phyloP scores from a whole-genome alignment of 2,888 invertebrate species.

The Coecobrya sp. region DNA sequence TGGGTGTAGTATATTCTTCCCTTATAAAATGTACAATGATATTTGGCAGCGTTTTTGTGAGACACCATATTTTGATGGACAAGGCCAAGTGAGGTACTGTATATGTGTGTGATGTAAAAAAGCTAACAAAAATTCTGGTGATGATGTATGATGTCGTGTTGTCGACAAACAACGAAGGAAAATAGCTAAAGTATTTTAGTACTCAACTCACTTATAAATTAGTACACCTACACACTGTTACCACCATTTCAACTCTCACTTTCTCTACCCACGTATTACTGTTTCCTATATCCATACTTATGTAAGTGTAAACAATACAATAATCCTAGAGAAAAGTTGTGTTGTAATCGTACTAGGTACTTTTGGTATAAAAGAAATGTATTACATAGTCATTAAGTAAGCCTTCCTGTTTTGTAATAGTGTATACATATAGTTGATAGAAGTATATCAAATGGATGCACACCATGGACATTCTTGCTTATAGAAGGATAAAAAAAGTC shows the following conservation, averaged over 20 bases:
- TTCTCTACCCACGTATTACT: no score
- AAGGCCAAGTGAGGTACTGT: neutral
- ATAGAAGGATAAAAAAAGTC: slow-evolving; percentile 35
- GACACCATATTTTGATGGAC: neutral
- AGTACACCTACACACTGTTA: no score
- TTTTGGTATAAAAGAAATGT: slow-evolving; percentile 8
- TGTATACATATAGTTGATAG: neutral
- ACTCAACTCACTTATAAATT: no score
- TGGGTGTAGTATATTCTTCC: no score
- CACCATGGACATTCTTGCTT: neutral
- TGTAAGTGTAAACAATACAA: neutral
- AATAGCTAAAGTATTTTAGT: slow-evolving; percentile 17
- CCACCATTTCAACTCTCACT: no score
- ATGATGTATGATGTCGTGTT: neutral
- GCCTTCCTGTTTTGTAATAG: slow-evolving; percentile 13
- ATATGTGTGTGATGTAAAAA: neutral
- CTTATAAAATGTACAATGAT: neutral
- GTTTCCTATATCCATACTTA: no score
- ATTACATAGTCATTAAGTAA: slow-evolving; percentile 30
- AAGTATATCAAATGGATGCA: slow-evolving; percentile 5
- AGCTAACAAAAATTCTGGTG: neutral
- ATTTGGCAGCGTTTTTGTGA: neutral
- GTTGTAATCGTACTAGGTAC: neutral
- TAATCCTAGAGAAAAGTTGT: neutral
- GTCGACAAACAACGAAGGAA: neutral